Base-by-base conservation (phyloP, 2,888 invertebrate genomes). In the Heteromyza rotundicornis region DNA sequence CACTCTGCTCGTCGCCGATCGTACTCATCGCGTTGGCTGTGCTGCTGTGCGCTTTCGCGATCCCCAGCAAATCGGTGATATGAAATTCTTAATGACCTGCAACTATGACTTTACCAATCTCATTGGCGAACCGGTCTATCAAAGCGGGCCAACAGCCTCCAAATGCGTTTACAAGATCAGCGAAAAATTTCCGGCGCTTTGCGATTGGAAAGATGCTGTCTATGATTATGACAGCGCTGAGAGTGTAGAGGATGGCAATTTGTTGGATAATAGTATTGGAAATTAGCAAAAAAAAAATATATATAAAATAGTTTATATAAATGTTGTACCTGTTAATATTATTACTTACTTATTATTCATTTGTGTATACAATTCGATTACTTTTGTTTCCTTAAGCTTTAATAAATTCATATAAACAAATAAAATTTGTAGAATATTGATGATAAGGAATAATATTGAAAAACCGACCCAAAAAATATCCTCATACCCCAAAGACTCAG, bases 31-130 rank as follows among this genome's bases (percentile, higher is more conserved):
- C 22, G 76, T 82, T 10, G 82, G 82, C 7, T 82, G 82, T 66
- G 80, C 81, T 7, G 78, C 74, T 1, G 71, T 81, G 2, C 69
- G 75, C 14, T 81, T 73, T 60, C 68, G 74, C 7, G 71, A 77
- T 19, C 64, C 64, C 1, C 57, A 50, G 19, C 61, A 66, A 47
- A 19, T 55, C 3, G 58, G 64, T 2, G 65, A 68, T 17, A 70
- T 59, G 16, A 69, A 78, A 51, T 77, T 81, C 22, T 60, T 80
- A 40, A 69, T 82, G 65, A 80, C 82, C 1, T 82, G 82, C 64
- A 82, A 82, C 59, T 82, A 82, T 59, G 80, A 82, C 62, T 80
- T 71, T 52, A 78, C 75, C 19, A 82, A 81, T 53, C 70, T 82
- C n/a, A 68, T 68, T n/a, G 67, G 65, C 1, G 75, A 78, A 40